Evolutionary conservation across 1,140 invertebrate genomes (phyloP).

Genomic region (Eupeodes corollae): DNA sequence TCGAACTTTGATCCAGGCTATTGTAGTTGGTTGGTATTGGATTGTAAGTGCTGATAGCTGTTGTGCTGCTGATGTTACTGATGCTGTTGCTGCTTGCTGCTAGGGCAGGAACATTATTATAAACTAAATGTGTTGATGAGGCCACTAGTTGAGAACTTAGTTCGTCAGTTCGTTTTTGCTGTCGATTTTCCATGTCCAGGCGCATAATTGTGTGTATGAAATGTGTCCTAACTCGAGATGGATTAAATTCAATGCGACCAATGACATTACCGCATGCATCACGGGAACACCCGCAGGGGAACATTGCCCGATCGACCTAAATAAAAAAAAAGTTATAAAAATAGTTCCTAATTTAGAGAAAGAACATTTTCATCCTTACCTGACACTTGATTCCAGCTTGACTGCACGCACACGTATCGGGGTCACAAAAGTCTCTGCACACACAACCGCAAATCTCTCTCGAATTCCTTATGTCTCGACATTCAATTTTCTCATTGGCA

Average conservation of each 20-base stretch:
- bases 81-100: constrained; percentile 3
- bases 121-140: neutral
- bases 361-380: constrained; percentile 37
- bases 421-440: constrained; percentile 90
- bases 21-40: constrained; percentile 1
- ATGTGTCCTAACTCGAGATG: constrained; percentile 88
- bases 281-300: constrained; percentile 90
- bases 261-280: constrained; percentile 88
- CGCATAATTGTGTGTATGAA: constrained; percentile 95
- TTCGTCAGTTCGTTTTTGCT: constrained; percentile 28
- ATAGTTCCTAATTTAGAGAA: too few species aligned
- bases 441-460: constrained; percentile 91
- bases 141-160: neutral
- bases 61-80: constrained; percentile 9
- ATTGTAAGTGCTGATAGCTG: constrained; percentile 4
- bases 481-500: constrained; percentile 86
- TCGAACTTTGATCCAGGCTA: neutral
- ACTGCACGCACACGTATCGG: constrained; percentile 88
- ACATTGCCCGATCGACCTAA: constrained; percentile 84
- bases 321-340: too few species aligned
- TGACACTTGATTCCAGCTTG: constrained; percentile 93
- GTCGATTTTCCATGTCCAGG: constrained; percentile 79
- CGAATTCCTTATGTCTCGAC: constrained; percentile 80
- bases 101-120: neutral
- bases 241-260: constrained; percentile 93